A percentile compares a stretch with the other conserved stretches of the same genome.
Conservation (phyloP, 2,113 vertebrate species). For the Hemibagrus wyckioides region DNA sequence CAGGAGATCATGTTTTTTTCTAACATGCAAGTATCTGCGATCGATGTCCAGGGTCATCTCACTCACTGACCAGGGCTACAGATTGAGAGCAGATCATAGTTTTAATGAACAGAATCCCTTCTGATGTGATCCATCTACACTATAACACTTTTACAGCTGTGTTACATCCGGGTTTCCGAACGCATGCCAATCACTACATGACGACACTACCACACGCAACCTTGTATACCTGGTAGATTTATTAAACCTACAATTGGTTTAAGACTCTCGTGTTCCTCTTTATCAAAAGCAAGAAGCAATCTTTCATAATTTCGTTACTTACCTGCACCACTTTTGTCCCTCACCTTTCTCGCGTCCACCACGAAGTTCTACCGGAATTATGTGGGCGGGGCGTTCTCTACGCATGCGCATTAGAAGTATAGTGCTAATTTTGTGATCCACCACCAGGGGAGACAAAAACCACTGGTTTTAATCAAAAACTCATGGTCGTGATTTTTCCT, state of each 20-base stretch:
- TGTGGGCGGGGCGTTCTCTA: background rate
- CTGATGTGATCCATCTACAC: background rate
- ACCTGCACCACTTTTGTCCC: background rate
- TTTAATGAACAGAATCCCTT: too few relatives aligned
- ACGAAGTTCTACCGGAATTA: background rate
- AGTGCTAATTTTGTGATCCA: too few relatives aligned
- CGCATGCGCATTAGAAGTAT: conserved; percentile 10
- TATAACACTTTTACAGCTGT: background rate
- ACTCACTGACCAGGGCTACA: background rate
- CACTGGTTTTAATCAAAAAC: too few relatives aligned
- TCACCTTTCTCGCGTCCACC: background rate
- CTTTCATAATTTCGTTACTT: background rate
- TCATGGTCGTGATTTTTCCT: too few relatives aligned
- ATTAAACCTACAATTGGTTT: background rate
- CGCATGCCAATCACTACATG: background rate
- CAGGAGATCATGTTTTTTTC: too few relatives aligned
- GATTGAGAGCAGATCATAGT: background rate
- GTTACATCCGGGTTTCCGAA: too few relatives aligned
- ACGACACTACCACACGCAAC: background rate
- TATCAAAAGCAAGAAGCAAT: background rate
- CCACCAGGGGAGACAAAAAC: conserved; percentile 8
- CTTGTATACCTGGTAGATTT: background rate
- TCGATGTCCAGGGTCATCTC: background rate
- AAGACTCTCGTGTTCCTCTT: too few relatives aligned
- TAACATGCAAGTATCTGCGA: background rate